Base-by-base conservation (phyloP, 2,888 invertebrate genomes). In the Hypomecis atomaria region DNA sequence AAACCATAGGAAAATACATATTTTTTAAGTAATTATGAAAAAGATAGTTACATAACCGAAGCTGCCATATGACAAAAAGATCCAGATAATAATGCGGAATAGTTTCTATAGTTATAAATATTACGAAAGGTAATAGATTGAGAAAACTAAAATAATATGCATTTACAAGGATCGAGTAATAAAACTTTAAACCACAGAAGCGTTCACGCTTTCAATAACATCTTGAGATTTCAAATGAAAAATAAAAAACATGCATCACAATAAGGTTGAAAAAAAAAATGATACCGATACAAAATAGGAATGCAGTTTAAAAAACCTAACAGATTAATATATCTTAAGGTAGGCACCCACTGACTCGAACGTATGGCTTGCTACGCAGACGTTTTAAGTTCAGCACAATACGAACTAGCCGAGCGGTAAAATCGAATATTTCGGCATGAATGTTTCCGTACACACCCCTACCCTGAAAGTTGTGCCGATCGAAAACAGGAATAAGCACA, bases 251-350 rank as follows among this genome's bases (percentile, higher is more conserved):
- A 53, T 47, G 36, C 49, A 45, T 23, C 57, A 56, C 34, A 50
- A 43, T 23, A 54, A 71, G 7, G 6, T 13, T 8, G 13, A 38
- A 8, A 52, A 68, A 52, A 68, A 49, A 69, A 68, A 69, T 62
- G 71, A 62, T 78, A 80, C 78, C 82, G 81, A 82, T 71, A 74
- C 42, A 59, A 56, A 70, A 76, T 50, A 81, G 78, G 81, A 85
- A 81, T 83, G 78, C 83, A 78, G 75, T 76, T 77, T 80, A 75
- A 80, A 74, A 73, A 79, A 78, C 9, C 38, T 8, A 50, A 50
- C 13, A 37, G 36, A 49, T n/a, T n/a, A 3, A 37, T 34, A 11
- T 13, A 37, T 38, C 38, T 6, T 8, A 4, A 9, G 38, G 38
- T 38, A 38, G 9, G 7, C 7, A 38, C 38, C 6, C 6, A 38